These are phyloP conservation scores for Nebria brevicollis DNA, from an alignment of 2,888 invertebrate genomes.

Conservation along the genomic window DNA sequence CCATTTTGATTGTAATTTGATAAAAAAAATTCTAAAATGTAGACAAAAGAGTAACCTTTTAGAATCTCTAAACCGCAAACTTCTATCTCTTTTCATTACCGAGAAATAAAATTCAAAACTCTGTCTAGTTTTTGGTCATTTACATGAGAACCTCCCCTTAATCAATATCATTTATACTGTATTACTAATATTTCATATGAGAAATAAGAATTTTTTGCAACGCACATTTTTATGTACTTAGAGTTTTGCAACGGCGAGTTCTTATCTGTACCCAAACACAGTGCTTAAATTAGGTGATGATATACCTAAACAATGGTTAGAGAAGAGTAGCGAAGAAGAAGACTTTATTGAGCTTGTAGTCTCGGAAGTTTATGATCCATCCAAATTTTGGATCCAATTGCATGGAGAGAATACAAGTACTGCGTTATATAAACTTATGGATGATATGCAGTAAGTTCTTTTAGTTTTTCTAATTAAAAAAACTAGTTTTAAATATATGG, in stretches of 20 bases:
- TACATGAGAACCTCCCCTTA: too few relatives aligned
- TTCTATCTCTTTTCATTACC: too few relatives aligned
- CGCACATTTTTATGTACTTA: constrained; percentile 11
- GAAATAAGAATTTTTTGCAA: not conserved
- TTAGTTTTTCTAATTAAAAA: not conserved
- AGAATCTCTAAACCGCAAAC: too few relatives aligned
- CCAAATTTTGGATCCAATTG: constrained; percentile 68
- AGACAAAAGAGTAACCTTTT: too few relatives aligned
- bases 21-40: too few relatives aligned
- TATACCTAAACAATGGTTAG: constrained; percentile 52
- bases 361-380: constrained; percentile 68
- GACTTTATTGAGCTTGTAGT: constrained; percentile 61
- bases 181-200: too few relatives aligned
- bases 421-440: constrained; percentile 64
- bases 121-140: too few relatives aligned
- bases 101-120: too few relatives aligned
- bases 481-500: too few relatives aligned
- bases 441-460: constrained; percentile 64
- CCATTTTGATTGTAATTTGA: too few relatives aligned
- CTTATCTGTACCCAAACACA: constrained; percentile 50
- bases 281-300: constrained; percentile 52
- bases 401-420: constrained; percentile 50
- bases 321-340: constrained; percentile 43
- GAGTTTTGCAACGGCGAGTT: not conserved
- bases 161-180: too few relatives aligned